Conservation (phyloP, 1,140 invertebrate species). For the Ips nitidus region DNA sequence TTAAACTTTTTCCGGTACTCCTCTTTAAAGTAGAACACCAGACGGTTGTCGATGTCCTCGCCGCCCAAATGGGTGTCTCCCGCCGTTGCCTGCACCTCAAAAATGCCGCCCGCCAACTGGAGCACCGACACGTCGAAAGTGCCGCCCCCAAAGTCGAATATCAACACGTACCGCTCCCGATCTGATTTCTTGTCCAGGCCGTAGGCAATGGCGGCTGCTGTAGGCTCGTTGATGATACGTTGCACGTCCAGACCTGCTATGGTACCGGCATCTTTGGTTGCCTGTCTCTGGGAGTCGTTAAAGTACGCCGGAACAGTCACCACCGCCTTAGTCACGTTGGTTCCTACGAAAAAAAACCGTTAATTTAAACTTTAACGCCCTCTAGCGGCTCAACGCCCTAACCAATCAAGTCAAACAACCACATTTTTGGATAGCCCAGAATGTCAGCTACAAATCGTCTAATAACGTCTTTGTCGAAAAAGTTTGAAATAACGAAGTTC, state of each 20-base stretch:
- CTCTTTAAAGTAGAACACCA: slow-evolving; percentile 76
- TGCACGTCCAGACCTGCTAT: slow-evolving; percentile 66
- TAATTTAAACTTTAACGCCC: background rate
- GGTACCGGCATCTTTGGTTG: slow-evolving; percentile 56
- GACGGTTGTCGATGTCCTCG: slow-evolving; percentile 77
- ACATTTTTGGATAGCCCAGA: background rate
- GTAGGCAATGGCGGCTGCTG: slow-evolving; percentile 69
- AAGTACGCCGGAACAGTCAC: slow-evolving; percentile 56
- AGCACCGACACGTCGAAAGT: slow-evolving; percentile 72
- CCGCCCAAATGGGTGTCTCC: slow-evolving; percentile 68
- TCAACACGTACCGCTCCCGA: slow-evolving; percentile 61
- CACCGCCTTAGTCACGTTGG: slow-evolving; percentile 51
- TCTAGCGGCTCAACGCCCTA: background rate
- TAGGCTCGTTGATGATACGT: slow-evolving; percentile 72
- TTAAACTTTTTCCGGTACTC: slow-evolving; percentile 57
- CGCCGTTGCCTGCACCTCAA: slow-evolving; percentile 61
- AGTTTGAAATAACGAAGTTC: background rate
- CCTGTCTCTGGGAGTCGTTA: slow-evolving; percentile 50
- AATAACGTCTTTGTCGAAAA: background rate
- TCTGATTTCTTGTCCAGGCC: slow-evolving; percentile 63
- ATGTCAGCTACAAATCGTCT: no score
- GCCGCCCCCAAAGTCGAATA: slow-evolving; percentile 61
- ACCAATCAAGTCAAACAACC: background rate
- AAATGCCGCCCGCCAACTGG: slow-evolving; percentile 66
- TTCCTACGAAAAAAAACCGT: slow-evolving; percentile 6